Base-by-base conservation (phyloP, 2,888 invertebrate species). In the Nebria brevicollis region DNA sequence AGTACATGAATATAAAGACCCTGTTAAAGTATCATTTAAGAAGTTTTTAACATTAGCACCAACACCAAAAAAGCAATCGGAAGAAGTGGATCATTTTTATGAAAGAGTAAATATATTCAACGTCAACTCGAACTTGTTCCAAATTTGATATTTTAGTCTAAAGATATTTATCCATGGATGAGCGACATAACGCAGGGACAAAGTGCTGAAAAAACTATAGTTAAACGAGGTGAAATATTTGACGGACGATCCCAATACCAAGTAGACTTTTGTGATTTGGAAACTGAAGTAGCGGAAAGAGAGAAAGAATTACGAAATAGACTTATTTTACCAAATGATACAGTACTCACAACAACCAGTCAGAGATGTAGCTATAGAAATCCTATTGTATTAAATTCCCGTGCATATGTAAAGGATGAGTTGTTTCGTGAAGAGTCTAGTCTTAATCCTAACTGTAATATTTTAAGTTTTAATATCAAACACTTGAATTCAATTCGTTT, bases 41-140 rank as follows among this genome's bases (percentile, higher is more conserved):
- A 72, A 82, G 13, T 82, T 82, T 77, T 70, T 84, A 68, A 81
- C 82, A 20, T 66, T 82, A 64, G 70, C 66, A 11, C 26, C 73
- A 75, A 34, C 70, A 25, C 42, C 68, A 3, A 72, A 73, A n/a
- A 43, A 66, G 15, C 43, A 66, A 43, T 68, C 10, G n/a, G 82
- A 82, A 83, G 77, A 84, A 74, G 82, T 81, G 10, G 83, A 83
- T 78, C 4, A 2, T 5, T 84, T 77, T 80, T 82, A 82, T 74
- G 77, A 83, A 5, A 79, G 82, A 77, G 83, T 76, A 75, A 34
- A 65, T 64, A 26, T 70, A 75, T 43, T 68, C 7, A 3, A 68
- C 34, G 34, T 34, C 34, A 34, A 34, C 34, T 34, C 5, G 34
- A 34, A 2, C 43, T 42, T 11, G n/a, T 54, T 73, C 8, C 6